A percentile compares a stretch with the other conserved stretches of the same genome.
Conservation (phyloP, 23 tunicate species). For the Oikopleura albicans region DNA sequence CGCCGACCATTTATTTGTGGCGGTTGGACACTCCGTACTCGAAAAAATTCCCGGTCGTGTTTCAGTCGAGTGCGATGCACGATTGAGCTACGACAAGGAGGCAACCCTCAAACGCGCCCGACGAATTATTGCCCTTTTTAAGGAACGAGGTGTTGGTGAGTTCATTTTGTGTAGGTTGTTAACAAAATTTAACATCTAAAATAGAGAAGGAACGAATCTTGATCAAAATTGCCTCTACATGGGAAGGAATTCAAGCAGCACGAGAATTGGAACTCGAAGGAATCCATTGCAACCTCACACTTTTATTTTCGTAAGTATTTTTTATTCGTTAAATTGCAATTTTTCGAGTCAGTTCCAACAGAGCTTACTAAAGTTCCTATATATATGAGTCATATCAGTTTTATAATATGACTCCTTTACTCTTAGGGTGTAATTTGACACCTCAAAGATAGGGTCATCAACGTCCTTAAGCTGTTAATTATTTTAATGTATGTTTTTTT, state of each 20-base stretch:
- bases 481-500: not conserved
- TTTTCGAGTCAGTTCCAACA: too few relatives aligned
- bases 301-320: slow-evolving; percentile 61
- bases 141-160: slow-evolving; percentile 38
- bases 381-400: too few relatives aligned
- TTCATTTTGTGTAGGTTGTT: not conserved
- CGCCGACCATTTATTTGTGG: slow-evolving; percentile 73
- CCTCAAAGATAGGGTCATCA: too few relatives aligned
- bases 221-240: slow-evolving; percentile 77
- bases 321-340: too few relatives aligned
- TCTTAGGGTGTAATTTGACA: too few relatives aligned
- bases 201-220: slow-evolving; percentile 38
- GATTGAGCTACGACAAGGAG: slow-evolving; percentile 35
- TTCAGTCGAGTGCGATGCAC: slow-evolving; percentile 88
- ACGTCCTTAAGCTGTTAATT: too few relatives aligned
- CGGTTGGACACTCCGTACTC: slow-evolving; percentile 46
- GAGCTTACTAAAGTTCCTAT: too few relatives aligned
- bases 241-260: slow-evolving; percentile 98
- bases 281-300: slow-evolving; percentile 92
- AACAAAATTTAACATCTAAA: not conserved
- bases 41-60: slow-evolving; percentile 70
- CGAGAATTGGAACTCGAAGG: slow-evolving; percentile 72
- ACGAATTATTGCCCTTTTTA: slow-evolving; percentile 44
- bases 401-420: too few relatives aligned
- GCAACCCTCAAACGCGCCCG: slow-evolving; percentile 55